Percentiles rank a stretch among this genome's conserved stretches.
These are phyloP conservation scores for Xyrichtys novacula DNA, from an alignment of 2,797 vertebrate genomes.

Conservation along the genomic window DNA sequence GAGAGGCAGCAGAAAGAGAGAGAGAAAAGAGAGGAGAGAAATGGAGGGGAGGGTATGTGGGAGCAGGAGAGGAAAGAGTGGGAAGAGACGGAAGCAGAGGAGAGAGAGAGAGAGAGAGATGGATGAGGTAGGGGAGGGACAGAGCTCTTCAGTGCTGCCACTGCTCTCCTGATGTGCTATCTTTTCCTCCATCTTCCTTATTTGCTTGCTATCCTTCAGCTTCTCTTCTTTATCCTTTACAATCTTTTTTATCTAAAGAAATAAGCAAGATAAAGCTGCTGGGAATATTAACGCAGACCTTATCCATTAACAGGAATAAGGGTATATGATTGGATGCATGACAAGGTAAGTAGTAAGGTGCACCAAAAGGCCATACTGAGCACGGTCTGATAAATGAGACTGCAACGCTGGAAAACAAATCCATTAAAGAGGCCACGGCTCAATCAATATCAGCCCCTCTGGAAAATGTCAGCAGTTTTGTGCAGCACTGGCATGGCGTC, in stretches of 20 bases:
- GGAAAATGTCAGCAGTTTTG: slow-evolving; percentile 26
- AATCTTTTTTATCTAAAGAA: background rate
- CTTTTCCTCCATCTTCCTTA: slow-evolving; percentile 67
- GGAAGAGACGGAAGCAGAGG: slow-evolving; percentile 50
- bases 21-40: background rate
- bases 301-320: slow-evolving; percentile 13
- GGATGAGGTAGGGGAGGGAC: slow-evolving; percentile 29
- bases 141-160: slow-evolving; percentile 56
- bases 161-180: slow-evolving; percentile 59
- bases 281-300: slow-evolving; percentile 1
- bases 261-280: slow-evolving; percentile 10
- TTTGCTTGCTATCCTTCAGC: slow-evolving; percentile 3
- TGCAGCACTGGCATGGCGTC: slow-evolving; percentile 7
- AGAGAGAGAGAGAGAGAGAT: slow-evolving; percentile 39
- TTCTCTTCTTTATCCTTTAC: slow-evolving; percentile 3
- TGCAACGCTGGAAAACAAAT: slow-evolving; percentile 39
- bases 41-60: slow-evolving; percentile 17
- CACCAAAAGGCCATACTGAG: slow-evolving; percentile 24
- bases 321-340: background rate
- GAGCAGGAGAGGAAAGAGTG: slow-evolving; percentile 46
- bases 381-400: slow-evolving; percentile 43
- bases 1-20: background rate
- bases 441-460: slow-evolving; percentile 23
- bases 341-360: background rate
- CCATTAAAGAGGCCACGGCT: slow-evolving; percentile 25